Evolutionary conservation across 2,888 invertebrate genomes (phyloP).

Genomic region (Plutella xylostella): DNA sequence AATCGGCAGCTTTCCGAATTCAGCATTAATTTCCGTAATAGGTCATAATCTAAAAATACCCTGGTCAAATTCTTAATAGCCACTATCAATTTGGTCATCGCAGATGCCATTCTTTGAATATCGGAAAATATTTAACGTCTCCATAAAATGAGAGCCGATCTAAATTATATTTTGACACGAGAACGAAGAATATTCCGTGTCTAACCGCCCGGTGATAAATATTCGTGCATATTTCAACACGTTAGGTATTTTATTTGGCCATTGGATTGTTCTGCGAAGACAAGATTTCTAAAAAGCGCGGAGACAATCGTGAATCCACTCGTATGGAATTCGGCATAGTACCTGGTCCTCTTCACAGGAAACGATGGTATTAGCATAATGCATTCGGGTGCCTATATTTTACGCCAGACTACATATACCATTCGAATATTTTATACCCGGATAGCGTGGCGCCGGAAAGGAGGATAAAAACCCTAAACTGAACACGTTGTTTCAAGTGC

Average conservation of each 20-base stretch:
- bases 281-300: constrained; percentile 28
- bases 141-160: constrained; percentile 39
- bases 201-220: constrained; percentile 44
- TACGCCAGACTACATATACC: constrained; percentile 29
- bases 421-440: constrained; percentile 36
- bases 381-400: constrained; percentile 49
- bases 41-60: no score
- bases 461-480: constrained; percentile 4
- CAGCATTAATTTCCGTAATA: no score
- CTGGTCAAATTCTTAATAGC: no score
- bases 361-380: constrained; percentile 53
- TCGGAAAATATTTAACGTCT: constrained; percentile 43
- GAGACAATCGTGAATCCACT: constrained; percentile 37
- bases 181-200: constrained; percentile 39
- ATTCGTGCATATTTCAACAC: constrained; percentile 47
- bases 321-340: constrained; percentile 40
- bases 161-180: constrained; percentile 55
- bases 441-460: constrained; percentile 29
- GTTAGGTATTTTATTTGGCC: constrained; percentile 31
- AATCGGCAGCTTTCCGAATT: no score
- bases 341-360: constrained; percentile 39
- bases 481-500: constrained; percentile 12
- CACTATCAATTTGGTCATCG: constrained; percentile 39
- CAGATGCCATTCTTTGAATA: constrained; percentile 38
- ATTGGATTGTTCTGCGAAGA: constrained; percentile 29